Percentiles rank a stretch among this genome's conserved stretches.
Conservation (phyloP, 2,888 invertebrate genomes). For the Hermodice carunculata region DNA sequence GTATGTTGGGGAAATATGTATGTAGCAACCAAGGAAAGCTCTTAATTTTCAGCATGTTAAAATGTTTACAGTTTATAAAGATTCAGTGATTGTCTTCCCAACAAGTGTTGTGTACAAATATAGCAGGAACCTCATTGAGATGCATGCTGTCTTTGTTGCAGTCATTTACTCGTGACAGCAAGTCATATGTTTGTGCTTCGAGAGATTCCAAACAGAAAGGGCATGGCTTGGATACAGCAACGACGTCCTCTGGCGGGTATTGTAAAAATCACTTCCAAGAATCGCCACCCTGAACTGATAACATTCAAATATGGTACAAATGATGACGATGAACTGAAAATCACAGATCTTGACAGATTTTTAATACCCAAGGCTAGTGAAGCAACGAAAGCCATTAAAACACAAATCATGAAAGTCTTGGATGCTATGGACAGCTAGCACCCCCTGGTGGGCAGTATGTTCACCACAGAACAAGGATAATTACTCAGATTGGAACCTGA, state of each 20-base stretch:
- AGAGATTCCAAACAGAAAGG: conserved; percentile 78
- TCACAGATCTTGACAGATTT: conserved; percentile 91
- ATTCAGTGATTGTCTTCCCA: no score
- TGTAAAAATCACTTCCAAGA: conserved; percentile 97
- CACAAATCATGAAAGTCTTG: conserved; percentile 81
- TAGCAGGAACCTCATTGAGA: no score
- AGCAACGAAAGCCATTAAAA: conserved; percentile 90
- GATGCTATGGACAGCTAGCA: conserved; percentile 63
- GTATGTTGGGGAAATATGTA: no score
- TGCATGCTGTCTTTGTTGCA: conserved; percentile 67
- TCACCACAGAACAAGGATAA: no score
- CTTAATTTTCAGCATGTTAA: no score
- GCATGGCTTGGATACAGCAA: conserved; percentile 87
- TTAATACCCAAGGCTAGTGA: conserved; percentile 91
- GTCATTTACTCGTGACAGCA: conserved; percentile 87
- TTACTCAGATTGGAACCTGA: no score
- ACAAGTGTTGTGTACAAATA: no score
- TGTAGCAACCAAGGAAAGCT: no score
- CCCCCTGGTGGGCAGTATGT: no score
- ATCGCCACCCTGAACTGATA: conserved; percentile 93
- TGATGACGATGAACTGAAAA: conserved; percentile 73
- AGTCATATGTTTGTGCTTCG: conserved; percentile 89
- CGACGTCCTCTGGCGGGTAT: conserved; percentile 90
- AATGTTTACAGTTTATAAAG: no score
- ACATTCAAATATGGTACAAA: conserved; percentile 92